phyloP scores from a whole-genome alignment of 1,140 invertebrate species.

The Colletes latitarsis region DNA sequence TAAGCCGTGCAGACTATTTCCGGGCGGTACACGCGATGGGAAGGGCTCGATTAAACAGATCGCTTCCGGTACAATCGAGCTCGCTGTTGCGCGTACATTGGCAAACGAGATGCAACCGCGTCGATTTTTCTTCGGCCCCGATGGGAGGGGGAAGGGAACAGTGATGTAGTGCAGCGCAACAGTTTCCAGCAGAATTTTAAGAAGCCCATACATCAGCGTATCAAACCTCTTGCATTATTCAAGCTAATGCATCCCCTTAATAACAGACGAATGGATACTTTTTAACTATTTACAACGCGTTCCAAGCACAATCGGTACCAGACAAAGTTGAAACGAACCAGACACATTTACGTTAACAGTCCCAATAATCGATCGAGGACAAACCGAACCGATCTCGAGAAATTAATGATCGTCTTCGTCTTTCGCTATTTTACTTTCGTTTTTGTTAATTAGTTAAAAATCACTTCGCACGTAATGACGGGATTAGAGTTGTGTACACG shows the following conservation, averaged over 20 bases:
- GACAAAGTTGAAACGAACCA: not conserved
- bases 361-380: too few species aligned
- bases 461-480: too few species aligned
- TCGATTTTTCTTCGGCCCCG: constrained; percentile 25
- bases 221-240: constrained; percentile 51
- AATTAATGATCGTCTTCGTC: too few species aligned
- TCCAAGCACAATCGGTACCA: not conserved
- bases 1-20: constrained; percentile 67
- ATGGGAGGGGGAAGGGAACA: not conserved
- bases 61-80: constrained; percentile 51
- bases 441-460: too few species aligned
- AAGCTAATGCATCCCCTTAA: constrained; percentile 37
- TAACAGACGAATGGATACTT: constrained; percentile 31
- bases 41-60: constrained; percentile 65
- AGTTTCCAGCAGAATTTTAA: constrained; percentile 46
- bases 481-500: too few species aligned
- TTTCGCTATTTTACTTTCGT: too few species aligned
- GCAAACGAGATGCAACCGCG: constrained; percentile 13
- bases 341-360: too few species aligned
- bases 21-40: constrained; percentile 59
- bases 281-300: not conserved
- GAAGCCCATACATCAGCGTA: constrained; percentile 34
- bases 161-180: constrained; percentile 27
- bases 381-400: too few species aligned
- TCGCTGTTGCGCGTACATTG: constrained; percentile 10